Base-by-base conservation (phyloP, 2,797 vertebrate genomes). In the Sebastes minor region DNA sequence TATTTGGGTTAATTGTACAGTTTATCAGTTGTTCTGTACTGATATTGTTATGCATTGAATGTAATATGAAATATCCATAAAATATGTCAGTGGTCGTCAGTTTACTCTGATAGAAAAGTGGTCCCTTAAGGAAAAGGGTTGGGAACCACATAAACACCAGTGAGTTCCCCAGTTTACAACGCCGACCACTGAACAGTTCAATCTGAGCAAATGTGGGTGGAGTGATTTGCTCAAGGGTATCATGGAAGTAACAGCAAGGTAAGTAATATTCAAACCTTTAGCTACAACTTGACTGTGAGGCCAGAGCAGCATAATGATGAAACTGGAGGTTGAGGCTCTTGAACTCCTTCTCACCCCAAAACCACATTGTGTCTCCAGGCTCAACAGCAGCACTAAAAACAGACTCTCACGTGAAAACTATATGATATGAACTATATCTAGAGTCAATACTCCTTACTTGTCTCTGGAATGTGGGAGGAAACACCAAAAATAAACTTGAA, bases 401-500 rank as follows among this genome's bases (percentile, higher is more conserved):
- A 53, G n/a, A 65, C 55, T 20, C 16, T 42, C 20, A 14, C 6
- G 23, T 23, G 10, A 28, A 80, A 42, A 12, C 14, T 64, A 32
- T 32, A 53, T 32, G 1, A 68, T 23, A n/a, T 32, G 7, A 68
- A 32, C 28, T 22, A 32, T 68, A 68, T 32, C 16, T 25, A 28
- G 11, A 52, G 5, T 56, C 22, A 55, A 10, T 53, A 20, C n/a
- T 32, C 55, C 52, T 72, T 52, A 81, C 71, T 56, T 76, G 73
- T 42, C 67, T 42, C 46, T 69, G 72, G 72, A 85, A 85, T 35
- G 55, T 73, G 60, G 25, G 67, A 77, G 49, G 68, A 80, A 81
- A 80, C 20, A 53, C 25, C 13, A 16, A 68, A 80, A 85, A 73
- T 79, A 82, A 76, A 74, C 53, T 74, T 53, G 5, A 63, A 71